phyloP scores from a whole-genome alignment of 2,888 invertebrate genomes.

The Phymatocera aterrima region DNA sequence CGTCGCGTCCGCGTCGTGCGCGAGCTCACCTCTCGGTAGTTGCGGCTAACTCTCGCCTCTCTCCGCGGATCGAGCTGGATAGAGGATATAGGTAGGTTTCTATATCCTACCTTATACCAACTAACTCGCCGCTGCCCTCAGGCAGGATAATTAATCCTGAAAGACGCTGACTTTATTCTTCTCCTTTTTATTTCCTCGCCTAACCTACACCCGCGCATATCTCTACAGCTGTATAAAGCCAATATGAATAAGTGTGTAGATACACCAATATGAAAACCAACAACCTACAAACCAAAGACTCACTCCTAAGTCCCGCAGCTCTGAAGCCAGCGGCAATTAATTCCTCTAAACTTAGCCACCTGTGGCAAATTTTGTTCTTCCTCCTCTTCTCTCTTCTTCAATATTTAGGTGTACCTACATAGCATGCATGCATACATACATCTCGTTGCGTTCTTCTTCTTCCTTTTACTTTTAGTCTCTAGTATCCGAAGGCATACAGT shows the following conservation, averaged over 20 bases:
- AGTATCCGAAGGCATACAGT: not conserved
- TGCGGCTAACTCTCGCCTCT: conserved; percentile 30
- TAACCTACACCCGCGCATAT: not conserved
- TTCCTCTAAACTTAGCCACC: conserved; percentile 62
- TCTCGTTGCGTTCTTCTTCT: not conserved
- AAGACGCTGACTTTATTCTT: conserved; percentile 25
- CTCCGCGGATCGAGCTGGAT: not conserved
- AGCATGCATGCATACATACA: too few relatives aligned
- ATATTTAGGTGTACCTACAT: too few relatives aligned
- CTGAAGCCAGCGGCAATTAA: conserved; percentile 58
- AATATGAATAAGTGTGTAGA: not conserved
- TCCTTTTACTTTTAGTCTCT: not conserved
- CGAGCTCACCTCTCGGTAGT: not conserved
- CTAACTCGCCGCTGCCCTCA: conserved; percentile 18
- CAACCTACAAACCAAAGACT: conserved; percentile 22
- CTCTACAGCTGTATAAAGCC: not conserved
- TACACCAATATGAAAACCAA: conserved; percentile 1
- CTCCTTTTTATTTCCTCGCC: not conserved
- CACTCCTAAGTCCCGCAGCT: conserved; percentile 60
- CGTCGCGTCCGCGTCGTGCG: conserved; percentile 9
- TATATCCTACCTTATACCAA: conserved; percentile 19
- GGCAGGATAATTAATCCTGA: conserved; percentile 45
- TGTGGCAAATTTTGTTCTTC: conserved; percentile 53
- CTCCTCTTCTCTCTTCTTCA: not conserved
- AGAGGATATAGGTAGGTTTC: not conserved